Base-by-base conservation (phyloP, 2,113 vertebrate genomes). In the Xiphias gladius region DNA sequence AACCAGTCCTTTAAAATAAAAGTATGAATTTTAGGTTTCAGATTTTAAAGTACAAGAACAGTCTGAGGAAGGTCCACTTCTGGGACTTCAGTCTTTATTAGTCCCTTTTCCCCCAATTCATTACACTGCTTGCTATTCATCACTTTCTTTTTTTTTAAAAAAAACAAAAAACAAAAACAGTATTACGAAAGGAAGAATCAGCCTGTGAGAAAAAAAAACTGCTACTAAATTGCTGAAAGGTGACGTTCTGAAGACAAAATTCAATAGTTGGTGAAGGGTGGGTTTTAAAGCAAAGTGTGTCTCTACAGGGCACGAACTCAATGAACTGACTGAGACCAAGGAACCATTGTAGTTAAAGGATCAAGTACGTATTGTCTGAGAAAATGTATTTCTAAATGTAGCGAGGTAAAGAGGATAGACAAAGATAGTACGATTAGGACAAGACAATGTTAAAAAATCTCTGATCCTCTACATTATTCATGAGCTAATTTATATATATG, bases 121-220 rank as follows among this genome's bases (percentile, higher is more conserved):
- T 46, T 1, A 35, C 32, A 43, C 26, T 24, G 4, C 16, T 50
- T n/a, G 52, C 50, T 50, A 71, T 41, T 78, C 64, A 75, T 59
- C 83, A 66, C 59, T 65, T 66, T 66, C 28, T 65, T 74, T 52
- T 70, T 74, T n/a, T n/a, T n/a, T n/a, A n/a, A n/a, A n/a, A n/a
- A n/a, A n/a, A n/a, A n/a, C n/a, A n/a, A 66, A 65, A 58, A 22
- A 7, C 35, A 70, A 73, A 61, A 14, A 48, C 14, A 71, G 32
- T 43, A 54, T 20, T 4, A 55, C 26, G 20, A 12, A 68, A 69
- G 43, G 32, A 6, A 64, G n/a, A 37, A 82, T 70, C 66, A 54
- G 30, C 16, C 30, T 46, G 66, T 63, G 63, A 76, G 19, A 35
- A 52, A 9, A 26, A 81, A 50, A 86, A 62, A 26, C 5, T 28